phyloP scores from a whole-genome alignment of 2,113 vertebrate genomes.

The Chionis minor region DNA sequence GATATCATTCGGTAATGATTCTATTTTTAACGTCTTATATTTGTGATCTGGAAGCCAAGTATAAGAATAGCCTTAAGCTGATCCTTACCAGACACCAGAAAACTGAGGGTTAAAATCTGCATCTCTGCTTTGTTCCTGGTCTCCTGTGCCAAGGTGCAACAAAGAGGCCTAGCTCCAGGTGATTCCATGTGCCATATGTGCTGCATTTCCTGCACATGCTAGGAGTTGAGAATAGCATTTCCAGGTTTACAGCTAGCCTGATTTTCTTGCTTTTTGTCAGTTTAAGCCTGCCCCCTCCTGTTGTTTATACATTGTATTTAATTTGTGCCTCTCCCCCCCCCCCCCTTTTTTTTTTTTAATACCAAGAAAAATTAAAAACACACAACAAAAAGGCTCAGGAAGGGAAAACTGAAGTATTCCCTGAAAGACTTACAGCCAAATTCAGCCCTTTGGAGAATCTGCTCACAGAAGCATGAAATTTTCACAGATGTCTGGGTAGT shows the following conservation, averaged over 20 bases:
- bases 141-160: slow-evolving; percentile 12
- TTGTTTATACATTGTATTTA: slow-evolving; percentile 58
- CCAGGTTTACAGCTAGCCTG: background rate
- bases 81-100: background rate
- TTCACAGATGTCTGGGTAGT: slow-evolving; percentile 47
- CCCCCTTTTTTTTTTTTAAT: background rate
- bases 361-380: slow-evolving; percentile 42
- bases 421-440: background rate
- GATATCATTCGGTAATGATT: background rate
- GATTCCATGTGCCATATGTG: background rate
- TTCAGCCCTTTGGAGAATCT: slow-evolving; percentile 14
- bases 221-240: background rate
- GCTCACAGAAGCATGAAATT: slow-evolving; percentile 52
- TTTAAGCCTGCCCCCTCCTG: slow-evolving; percentile 59
- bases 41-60: background rate
- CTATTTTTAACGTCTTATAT: background rate
- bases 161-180: slow-evolving; percentile 29
- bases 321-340: background rate
- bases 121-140: background rate
- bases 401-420: background rate
- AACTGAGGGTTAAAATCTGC: slow-evolving; percentile 18
- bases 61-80: background rate
- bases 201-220: background rate
- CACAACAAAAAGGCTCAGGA: background rate
- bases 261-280: slow-evolving; percentile 39